These are phyloP conservation scores for Erannis defoliaria DNA, from an alignment of 2,888 invertebrate genomes.

Conservation along the genomic window DNA sequence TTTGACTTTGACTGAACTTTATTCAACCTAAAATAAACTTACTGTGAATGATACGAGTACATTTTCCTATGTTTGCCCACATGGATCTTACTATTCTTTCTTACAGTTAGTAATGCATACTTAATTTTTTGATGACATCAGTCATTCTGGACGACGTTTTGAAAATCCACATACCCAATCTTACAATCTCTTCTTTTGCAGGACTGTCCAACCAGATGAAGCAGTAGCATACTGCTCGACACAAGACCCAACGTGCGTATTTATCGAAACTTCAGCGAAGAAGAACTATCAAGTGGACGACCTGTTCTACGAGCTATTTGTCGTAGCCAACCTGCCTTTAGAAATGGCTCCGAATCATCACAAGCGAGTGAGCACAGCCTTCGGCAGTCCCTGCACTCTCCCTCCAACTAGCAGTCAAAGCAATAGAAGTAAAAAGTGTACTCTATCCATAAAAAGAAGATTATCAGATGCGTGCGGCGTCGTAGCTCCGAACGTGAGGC, in stretches of 20 bases:
- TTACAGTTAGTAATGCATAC: too few species aligned
- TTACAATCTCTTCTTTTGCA: constrained; percentile 60
- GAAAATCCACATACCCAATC: too few species aligned
- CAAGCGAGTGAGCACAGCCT: constrained; percentile 91
- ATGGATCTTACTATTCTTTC: too few species aligned
- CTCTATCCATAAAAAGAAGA: constrained; percentile 92
- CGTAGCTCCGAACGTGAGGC: constrained; percentile 94
- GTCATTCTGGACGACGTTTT: too few species aligned
- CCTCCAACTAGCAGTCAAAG: constrained; percentile 89
- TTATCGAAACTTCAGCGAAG: constrained; percentile 94
- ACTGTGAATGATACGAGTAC: too few species aligned
- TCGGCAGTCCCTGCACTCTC: constrained; percentile 91
- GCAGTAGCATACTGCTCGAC: constrained; percentile 92
- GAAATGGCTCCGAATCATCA: constrained; percentile 97
- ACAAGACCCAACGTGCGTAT: constrained; percentile 92
- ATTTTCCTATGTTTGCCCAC: too few species aligned
- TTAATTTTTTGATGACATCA: too few species aligned
- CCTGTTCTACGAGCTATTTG: constrained; percentile 93
- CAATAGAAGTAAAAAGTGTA: constrained; percentile 90
- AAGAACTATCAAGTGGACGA: constrained; percentile 93
- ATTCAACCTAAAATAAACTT: too few species aligned
- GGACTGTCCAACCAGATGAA: constrained; percentile 92
- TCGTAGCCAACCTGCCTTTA: constrained; percentile 92
- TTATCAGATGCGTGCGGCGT: constrained; percentile 96
- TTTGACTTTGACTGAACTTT: too few species aligned